Percentiles rank a stretch among this genome's conserved stretches.
These are phyloP conservation scores for Tenodera sinensis DNA, from an alignment of 2,888 invertebrate genomes.

Conservation along the genomic window DNA sequence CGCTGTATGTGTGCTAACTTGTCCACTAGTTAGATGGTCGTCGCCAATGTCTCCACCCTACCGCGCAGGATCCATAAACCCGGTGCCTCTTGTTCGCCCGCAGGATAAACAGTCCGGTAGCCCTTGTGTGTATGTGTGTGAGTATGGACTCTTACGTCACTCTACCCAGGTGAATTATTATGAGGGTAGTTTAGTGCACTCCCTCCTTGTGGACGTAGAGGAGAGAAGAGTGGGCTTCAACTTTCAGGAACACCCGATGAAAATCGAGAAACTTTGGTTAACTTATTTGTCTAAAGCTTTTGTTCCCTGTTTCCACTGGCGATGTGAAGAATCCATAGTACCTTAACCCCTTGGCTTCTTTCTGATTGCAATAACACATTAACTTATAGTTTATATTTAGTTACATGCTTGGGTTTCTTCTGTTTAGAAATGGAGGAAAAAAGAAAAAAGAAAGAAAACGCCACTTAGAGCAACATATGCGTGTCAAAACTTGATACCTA, in stretches of 20 bases:
- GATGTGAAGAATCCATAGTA: too few species aligned
- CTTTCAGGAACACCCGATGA: background rate
- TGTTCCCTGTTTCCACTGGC: too few species aligned
- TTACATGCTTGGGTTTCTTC: too few species aligned
- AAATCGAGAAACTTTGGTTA: background rate
- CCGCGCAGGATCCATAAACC: background rate
- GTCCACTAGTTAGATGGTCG: constrained; percentile 3
- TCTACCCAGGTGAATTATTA: background rate
- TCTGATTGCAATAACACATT: too few species aligned
- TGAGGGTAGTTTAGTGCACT: background rate
- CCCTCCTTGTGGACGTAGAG: background rate
- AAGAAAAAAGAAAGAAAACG: too few species aligned
- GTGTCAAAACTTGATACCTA: too few species aligned
- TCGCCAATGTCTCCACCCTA: background rate
- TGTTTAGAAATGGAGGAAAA: too few species aligned
- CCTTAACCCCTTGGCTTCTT: too few species aligned
- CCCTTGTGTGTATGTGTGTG: background rate
- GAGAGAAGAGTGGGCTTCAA: background rate
- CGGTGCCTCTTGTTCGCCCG: background rate
- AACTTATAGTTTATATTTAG: too few species aligned
- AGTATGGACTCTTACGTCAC: background rate
- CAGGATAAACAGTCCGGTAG: background rate
- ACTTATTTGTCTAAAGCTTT: too few species aligned
- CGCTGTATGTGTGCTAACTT: background rate
- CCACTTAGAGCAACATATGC: too few species aligned